phyloP scores from a whole-genome alignment of 2,888 invertebrate genomes.

The Ornithoptera alexandrae region DNA sequence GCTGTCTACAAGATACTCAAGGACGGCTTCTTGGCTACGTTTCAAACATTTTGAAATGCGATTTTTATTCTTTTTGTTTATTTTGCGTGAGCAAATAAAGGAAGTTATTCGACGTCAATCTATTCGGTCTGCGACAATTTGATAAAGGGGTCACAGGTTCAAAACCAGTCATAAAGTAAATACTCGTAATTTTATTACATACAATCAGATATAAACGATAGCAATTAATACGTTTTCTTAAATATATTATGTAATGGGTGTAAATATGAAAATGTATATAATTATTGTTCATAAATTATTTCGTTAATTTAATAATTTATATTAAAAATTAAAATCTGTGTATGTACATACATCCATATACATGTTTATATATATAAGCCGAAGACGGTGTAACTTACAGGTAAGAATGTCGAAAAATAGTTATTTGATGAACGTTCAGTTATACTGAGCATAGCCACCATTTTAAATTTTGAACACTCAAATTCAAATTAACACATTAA shows the following conservation, averaged over 20 bases:
- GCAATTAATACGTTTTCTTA: background rate
- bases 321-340: background rate
- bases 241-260: background rate
- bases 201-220: constrained; percentile 4
- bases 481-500: background rate
- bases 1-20: constrained; percentile 59
- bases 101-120: constrained; percentile 34
- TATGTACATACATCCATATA: too few species aligned
- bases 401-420: constrained; percentile 69
- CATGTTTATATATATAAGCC: background rate
- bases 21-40: constrained; percentile 57
- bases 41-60: constrained; percentile 55
- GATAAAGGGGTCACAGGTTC: constrained; percentile 35
- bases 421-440: constrained; percentile 54
- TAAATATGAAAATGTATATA: background rate
- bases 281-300: background rate
- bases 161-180: constrained; percentile 21
- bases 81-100: constrained; percentile 37
- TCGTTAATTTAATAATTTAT: background rate
- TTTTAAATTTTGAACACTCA: constrained; percentile 36
- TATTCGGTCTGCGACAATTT: constrained; percentile 25
- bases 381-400: constrained; percentile 56
- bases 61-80: constrained; percentile 38
- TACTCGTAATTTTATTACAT: constrained; percentile 9
- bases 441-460: constrained; percentile 63